Evolutionary conservation across 2,888 invertebrate species (phyloP), one percentile per base, ranked within the genome.

Genomic region (Drosophila neotestacea): DNA sequence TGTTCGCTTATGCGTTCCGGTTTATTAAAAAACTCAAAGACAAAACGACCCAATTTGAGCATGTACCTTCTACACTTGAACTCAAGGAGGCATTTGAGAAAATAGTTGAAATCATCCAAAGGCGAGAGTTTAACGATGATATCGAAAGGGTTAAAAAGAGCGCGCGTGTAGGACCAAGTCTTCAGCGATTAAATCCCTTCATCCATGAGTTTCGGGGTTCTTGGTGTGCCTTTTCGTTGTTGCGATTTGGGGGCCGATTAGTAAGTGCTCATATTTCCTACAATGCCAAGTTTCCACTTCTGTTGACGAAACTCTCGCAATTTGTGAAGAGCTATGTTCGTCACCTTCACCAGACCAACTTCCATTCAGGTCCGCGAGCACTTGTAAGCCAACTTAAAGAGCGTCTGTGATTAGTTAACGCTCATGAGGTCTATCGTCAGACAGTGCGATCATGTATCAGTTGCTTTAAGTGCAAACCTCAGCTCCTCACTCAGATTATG

Each of bases 1-100:
- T 54, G 41, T 42, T 54, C 16, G 32, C 54, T 42, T 54, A 54
- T 54, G 54, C 42, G 54, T 38, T 51, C 27, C 10, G 51, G 4
- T 16, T 41, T 13, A 16, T 54, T 32, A 9, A 22, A 27, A 38
- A 30, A 30, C 42, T 28, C 4, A 32, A 42, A 32, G 6, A 38
- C 1, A 51, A 38, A 4, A 16, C 16, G 16, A 16, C 16, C 16
- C 16, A 22, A 11, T 51, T 51, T 27, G 11, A 51, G 10, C 9
- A 2, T 0, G 11, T 51, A 4, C 27, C 38, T 10, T 27, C 11
- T 27, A 27, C 51, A 38, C 4, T 9, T 0, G 28, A 34, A 22
- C 3, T 9, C 13, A 48, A 48, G 4, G 34, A 34, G 34, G 13
- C 48, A 11, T 50, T 50, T 22, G 34, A 36, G 11, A 50, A 50